These are phyloP conservation scores for Clinocottus analis DNA, from an alignment of 2,113 vertebrate genomes.

Conservation along the genomic window DNA sequence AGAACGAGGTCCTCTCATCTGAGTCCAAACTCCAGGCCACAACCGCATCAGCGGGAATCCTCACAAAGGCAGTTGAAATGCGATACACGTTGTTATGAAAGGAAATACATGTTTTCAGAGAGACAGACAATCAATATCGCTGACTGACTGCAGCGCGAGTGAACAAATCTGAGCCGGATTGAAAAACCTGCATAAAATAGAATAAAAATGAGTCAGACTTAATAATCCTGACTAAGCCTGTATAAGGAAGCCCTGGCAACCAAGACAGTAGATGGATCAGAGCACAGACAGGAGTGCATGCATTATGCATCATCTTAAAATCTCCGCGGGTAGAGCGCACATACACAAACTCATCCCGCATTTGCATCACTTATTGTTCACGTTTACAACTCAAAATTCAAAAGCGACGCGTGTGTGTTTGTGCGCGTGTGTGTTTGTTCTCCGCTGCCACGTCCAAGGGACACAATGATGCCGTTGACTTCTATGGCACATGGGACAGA, in stretches of 20 bases:
- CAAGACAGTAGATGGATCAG: slow-evolving; percentile 80
- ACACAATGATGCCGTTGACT: slow-evolving; percentile 40
- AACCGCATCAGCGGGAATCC: slow-evolving; percentile 68
- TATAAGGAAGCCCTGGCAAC: slow-evolving; percentile 79
- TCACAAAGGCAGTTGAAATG: slow-evolving; percentile 63
- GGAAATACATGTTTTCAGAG: slow-evolving; percentile 74
- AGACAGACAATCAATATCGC: slow-evolving; percentile 76
- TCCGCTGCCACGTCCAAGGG: slow-evolving; percentile 38
- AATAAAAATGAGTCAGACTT: slow-evolving; percentile 83
- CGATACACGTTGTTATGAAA: slow-evolving; percentile 65
- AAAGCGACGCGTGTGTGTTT: background rate
- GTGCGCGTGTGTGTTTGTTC: slow-evolving; percentile 7
- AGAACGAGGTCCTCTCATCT: slow-evolving; percentile 45
- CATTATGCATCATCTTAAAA: slow-evolving; percentile 81
- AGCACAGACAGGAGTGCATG: slow-evolving; percentile 76
- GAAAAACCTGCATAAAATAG: slow-evolving; percentile 77
- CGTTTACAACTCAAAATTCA: slow-evolving; percentile 50
- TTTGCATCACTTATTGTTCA: slow-evolving; percentile 72
- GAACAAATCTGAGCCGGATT: slow-evolving; percentile 74
- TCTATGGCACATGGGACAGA: slow-evolving; percentile 40
- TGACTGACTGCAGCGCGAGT: slow-evolving; percentile 72
- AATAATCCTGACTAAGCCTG: slow-evolving; percentile 83
- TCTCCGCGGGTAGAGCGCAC: slow-evolving; percentile 53
- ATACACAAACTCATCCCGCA: slow-evolving; percentile 31
- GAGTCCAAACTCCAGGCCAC: slow-evolving; percentile 61